Conservation (phyloP, 2,113 vertebrate genomes). For the Vimba vimba region DNA sequence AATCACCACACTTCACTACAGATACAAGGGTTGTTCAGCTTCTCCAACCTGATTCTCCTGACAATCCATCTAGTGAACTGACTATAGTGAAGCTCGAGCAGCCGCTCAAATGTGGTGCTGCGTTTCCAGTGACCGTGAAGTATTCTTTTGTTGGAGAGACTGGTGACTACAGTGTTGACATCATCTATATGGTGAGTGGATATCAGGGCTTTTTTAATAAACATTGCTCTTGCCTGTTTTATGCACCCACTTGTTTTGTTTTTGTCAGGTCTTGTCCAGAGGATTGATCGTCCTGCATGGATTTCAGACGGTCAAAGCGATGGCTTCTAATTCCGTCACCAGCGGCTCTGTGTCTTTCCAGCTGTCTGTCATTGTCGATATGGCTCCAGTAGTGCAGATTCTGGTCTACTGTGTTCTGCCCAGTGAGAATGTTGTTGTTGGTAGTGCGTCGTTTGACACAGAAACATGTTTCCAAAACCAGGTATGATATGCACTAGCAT, state of each 20-base stretch:
- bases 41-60: background rate
- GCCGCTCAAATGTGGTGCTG: slow-evolving; percentile 58
- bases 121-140: slow-evolving; percentile 55
- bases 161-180: slow-evolving; percentile 4
- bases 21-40: background rate
- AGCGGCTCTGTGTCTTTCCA: slow-evolving; percentile 73
- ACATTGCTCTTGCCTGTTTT: too few relatives aligned
- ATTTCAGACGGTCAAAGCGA: slow-evolving; percentile 60
- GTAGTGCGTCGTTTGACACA: background rate
- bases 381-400: slow-evolving; percentile 65
- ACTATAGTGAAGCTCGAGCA: slow-evolving; percentile 51
- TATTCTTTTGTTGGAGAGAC: slow-evolving; percentile 68
- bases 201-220: too few relatives aligned
- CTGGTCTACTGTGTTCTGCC: background rate
- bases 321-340: slow-evolving; percentile 57
- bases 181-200: slow-evolving; percentile 70
- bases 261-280: slow-evolving; percentile 75
- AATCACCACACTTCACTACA: background rate
- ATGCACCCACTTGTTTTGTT: too few relatives aligned
- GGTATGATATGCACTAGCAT: slow-evolving; percentile 64
- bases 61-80: slow-evolving; percentile 63
- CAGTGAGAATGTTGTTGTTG: background rate
- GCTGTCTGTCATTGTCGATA: slow-evolving; percentile 67
- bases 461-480: slow-evolving; percentile 84
- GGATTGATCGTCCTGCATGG: slow-evolving; percentile 73